A percentile compares a stretch with the other conserved stretches of the same genome.
These are phyloP conservation scores for crab-eating macaque (Macaca fascicularis) DNA, from an alignment of 2,113 vertebrate genomes.

Conservation along the genomic window DNA sequence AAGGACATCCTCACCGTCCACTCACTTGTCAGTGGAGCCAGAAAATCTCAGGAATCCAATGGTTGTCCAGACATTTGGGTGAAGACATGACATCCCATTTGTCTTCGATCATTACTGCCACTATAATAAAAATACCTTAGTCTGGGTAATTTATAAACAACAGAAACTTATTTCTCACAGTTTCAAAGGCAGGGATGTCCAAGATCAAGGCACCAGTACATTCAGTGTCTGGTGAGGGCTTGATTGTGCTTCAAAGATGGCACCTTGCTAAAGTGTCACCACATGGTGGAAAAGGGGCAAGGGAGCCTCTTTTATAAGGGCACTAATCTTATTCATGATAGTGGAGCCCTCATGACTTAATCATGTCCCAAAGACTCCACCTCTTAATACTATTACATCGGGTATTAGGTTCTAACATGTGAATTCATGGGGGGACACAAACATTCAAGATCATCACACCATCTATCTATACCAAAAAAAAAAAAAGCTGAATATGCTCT, in stretches of 20 bases:
- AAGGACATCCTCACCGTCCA: not conserved
- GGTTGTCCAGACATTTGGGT: not conserved
- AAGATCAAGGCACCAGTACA: not conserved
- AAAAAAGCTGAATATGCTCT: not conserved
- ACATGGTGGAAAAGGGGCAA: not conserved
- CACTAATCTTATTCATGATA: not conserved
- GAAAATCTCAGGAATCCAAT: not conserved
- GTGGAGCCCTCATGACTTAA: not conserved
- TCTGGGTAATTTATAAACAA: not conserved
- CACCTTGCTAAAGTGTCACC: not conserved
- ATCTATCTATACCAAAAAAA: not conserved
- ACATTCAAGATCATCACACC: not conserved
- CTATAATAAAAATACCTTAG: not conserved
- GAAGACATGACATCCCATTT: not conserved
- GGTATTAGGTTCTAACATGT: not conserved
- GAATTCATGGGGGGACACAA: fast-evolving
- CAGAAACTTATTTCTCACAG: not conserved
- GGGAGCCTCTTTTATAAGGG: not conserved
- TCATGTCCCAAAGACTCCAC: not conserved
- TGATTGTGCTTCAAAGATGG: not conserved
- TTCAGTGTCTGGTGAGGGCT: not conserved
- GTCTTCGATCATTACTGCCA: not conserved
- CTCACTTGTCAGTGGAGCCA: not conserved
- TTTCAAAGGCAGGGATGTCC: not conserved
- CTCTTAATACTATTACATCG: not conserved